Base-by-base conservation (phyloP, 1,140 invertebrate species). In the Cyclina sinensis region DNA sequence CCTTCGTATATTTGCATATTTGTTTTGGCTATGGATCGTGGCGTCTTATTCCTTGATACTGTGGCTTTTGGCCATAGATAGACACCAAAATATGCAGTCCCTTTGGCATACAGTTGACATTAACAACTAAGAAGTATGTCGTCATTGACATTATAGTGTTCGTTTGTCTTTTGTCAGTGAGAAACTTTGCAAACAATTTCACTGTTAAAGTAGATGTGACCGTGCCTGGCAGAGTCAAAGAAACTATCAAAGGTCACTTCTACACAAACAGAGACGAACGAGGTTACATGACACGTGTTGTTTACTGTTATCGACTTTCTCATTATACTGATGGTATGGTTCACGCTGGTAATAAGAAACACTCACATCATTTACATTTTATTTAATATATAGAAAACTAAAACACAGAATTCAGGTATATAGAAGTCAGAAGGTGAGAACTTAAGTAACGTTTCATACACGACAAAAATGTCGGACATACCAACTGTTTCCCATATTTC, bases 71-170 rank as follows among this genome's bases (percentile, higher is more conserved):
- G 81, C 81, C 12, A 73, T 84, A 21, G 81, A 84, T 65, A n/a
- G 81, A 48, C 65, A 84, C 37, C 70, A 65, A 70, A 32, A 84
- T 84, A 21, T 84, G 81, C 24, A 48, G 2, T 5, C 81, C 81
- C 9, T 84, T 84, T 43, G 46, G 65, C 27, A 84, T 48, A 39
- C 81, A 84, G n/a, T 11, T 84, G 24, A 43, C 57, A n/a, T 18
- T 70, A 18, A 12, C 0, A 0, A n/a, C 39, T 24, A 65, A 21
- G 21, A 84, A 84, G n/a, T 27, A 65, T 32, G 43, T 24, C 48
- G 43, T 74, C 7, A 27, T 48, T 48, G 70, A 7, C 11, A 74
- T 74, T 48, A 7, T 46, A 24, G 12, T n/a, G 18, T 46, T 74
- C 16, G 70, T 18, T 14, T 48, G 46, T 46, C 7, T 3, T 11